Evolutionary conservation across 2,888 invertebrate species (phyloP).

Genomic region (Microdon myrmicae): DNA sequence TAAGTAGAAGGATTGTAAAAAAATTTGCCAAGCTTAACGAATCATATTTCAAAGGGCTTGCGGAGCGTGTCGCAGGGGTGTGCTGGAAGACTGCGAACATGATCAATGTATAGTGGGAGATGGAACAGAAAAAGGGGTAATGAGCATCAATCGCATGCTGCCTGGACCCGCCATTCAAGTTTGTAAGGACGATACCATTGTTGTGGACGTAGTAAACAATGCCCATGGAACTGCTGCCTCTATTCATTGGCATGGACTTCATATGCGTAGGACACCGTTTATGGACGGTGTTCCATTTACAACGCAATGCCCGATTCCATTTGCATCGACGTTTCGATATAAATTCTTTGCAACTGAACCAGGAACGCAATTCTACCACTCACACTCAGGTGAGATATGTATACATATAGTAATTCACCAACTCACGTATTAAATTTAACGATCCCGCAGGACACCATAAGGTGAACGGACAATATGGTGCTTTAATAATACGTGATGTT

Average conservation of each 20-base stretch:
- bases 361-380: constrained; percentile 85
- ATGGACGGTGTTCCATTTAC: constrained; percentile 88
- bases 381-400: constrained; percentile 69
- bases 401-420: background rate
- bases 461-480: constrained; percentile 82
- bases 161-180: constrained; percentile 73
- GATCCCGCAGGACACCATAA: constrained; percentile 74
- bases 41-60: constrained; percentile 63
- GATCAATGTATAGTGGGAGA: constrained; percentile 69
- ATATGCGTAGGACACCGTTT: constrained; percentile 78
- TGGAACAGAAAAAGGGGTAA: constrained; percentile 66
- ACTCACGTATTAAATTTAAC: background rate
- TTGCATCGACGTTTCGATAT: constrained; percentile 76
- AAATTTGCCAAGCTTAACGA: background rate
- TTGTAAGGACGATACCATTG: constrained; percentile 80
- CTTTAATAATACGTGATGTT: constrained; percentile 77
- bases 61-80: constrained; percentile 65
- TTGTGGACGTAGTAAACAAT: constrained; percentile 82
- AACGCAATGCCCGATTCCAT: constrained; percentile 83
- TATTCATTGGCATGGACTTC: constrained; percentile 91
- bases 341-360: constrained; percentile 75
- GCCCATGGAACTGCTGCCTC: constrained; percentile 80
- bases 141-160: constrained; percentile 67
- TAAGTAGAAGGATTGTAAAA: constrained; percentile 56
- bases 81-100: constrained; percentile 64